Evolutionary conservation across 2,113 vertebrate species (phyloP), one percentile per base, ranked within the genome.

Genomic region (Austrofundulus limnaeus): DNA sequence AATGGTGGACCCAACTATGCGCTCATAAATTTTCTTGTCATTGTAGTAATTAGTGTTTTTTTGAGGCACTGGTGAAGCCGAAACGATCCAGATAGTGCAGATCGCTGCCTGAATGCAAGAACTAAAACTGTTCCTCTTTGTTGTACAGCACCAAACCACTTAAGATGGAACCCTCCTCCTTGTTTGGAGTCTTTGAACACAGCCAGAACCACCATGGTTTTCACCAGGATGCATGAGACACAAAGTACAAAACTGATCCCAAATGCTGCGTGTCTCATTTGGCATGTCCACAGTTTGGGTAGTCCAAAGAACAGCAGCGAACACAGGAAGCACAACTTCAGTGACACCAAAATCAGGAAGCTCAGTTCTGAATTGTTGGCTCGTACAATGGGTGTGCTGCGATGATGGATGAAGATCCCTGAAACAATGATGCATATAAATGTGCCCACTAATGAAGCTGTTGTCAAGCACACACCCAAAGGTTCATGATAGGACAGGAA

Each of bases 321-420:
- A 46, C 90, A 92, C 16, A 92, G 59, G 59, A 92, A 92, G 43
- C 90, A 92, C 0, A 89, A 41, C 45, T 86, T 89, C 1, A 92
- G 83, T 21, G 90, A 89, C 24, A 87, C 14, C 24, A 92, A 73
- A 13, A 91, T 65, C 16, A 87, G 68, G 16, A 92, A 92, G 54
- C 90, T 91, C 38, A 92, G 70, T 66, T 92, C 89, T 19, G 87
- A 89, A 61, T 92, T 92, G 43, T 91, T 92, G 31, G 90, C 88
- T 0, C 82, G 79, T 2, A 92, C 89, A 31, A 92, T 10, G 0
- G 90, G 87, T 23, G 88, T 89, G 23, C 77, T 72, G 1, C 69
- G 77, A 48, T 90, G 73, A 57, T 37, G 31, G 13, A 42, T 65
- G 24, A 90, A 88, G 5, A 87, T 55, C 17, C 55, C 69, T 0